Percentiles rank a stretch among this genome's conserved stretches.
phyloP scores from a whole-genome alignment of 2,113 vertebrate genomes.

The Muscicapa adusta region DNA sequence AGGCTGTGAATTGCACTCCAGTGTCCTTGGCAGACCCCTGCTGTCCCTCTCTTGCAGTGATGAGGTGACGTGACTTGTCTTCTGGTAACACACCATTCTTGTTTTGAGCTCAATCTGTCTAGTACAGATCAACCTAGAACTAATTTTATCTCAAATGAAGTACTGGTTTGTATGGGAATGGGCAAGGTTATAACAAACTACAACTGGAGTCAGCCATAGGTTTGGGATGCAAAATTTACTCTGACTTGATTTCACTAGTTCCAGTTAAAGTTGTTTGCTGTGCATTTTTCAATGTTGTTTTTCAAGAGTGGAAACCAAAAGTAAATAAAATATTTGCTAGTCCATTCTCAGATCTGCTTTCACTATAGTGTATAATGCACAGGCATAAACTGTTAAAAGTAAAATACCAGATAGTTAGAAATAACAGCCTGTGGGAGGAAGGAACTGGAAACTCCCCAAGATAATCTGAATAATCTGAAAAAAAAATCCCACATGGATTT shows the following conservation, averaged over 20 bases:
- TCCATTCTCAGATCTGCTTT: background rate
- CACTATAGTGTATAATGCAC: background rate
- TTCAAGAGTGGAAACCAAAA: background rate
- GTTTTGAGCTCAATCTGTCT: background rate
- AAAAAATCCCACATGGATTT: accelerated
- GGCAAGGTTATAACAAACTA: background rate
- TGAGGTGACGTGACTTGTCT: background rate
- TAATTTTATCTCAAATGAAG: background rate
- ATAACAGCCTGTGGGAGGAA: background rate
- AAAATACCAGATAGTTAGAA: background rate
- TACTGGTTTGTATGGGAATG: background rate
- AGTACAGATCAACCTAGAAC: background rate
- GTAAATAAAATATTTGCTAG: background rate
- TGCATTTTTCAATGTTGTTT: background rate
- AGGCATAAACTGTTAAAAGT: background rate
- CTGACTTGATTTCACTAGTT: background rate
- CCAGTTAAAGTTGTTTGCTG: background rate
- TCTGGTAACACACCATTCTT: background rate
- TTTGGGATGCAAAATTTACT: background rate
- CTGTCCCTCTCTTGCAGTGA: background rate
- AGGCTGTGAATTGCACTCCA: background rate
- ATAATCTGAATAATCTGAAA: too few species aligned
- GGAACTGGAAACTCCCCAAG: background rate
- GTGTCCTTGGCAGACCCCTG: background rate
- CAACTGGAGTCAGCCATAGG: background rate